Evolutionary conservation across 2,797 vertebrate species (phyloP), one percentile per base, ranked within the genome.

Genomic region (Prionace glauca): DNA sequence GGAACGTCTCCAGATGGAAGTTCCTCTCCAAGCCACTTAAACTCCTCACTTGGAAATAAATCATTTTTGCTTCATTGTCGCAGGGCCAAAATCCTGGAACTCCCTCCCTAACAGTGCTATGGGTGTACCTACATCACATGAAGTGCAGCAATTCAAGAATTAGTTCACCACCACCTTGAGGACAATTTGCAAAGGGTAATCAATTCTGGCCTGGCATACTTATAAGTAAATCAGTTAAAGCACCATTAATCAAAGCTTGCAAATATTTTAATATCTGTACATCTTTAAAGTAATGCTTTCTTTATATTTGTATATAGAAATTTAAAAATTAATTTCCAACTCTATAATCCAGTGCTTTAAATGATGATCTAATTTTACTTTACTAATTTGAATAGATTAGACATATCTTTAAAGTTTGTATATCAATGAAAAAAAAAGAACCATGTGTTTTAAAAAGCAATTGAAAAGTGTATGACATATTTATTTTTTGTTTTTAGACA

Each of bases 401-500:
- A 32, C 65, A 60, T 32, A 29, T 90, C 32, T 16, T 11, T 79
- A 36, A 16, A 62, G 29, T 32, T 32, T 32, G 9, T 32, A 62
- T 32, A 0, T 60, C 16, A 4, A 50, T 32, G 10, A 74, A 77
- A 84, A 22, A 41, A 20, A 22, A 45, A 14, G 36, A 45, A 45
- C 26, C 45, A 86, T 24, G 2, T 36, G 16, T 84, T 45, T 24
- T 22, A 29, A 88, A 88, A 32, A 36, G 3, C 14, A n/a, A 36
- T 62, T 91, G 86, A 91, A 91, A 4, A 62, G 1, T 22, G 16
- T n/a, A 65, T 65, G 62, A n/a, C n/a, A 65, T 91, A 32, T 92
- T 62, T 74, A 74, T 65, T 36, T 0, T 94, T 26, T 95, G 2
- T 79, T 96, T 36, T 71, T 96, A 98, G 98, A 97, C 97, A 95